Base-by-base conservation (phyloP, 2,797 vertebrate species). In the Amblyraja radiata region DNA sequence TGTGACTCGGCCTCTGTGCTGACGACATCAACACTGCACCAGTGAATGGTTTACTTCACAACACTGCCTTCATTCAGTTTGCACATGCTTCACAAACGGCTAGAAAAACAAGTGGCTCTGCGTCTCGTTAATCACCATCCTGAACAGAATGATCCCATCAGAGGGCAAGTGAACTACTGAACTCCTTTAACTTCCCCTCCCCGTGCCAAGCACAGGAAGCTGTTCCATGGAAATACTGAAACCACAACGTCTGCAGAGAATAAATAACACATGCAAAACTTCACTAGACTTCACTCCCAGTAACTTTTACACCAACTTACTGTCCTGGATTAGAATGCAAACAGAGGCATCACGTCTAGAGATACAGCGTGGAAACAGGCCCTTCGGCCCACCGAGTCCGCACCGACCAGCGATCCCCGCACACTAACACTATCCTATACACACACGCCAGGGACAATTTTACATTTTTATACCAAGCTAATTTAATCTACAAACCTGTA, bases 201-300 rank as follows among this genome's bases (percentile, higher is more conserved):
- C 95, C 94, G 94, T 93, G 94, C 94, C 94, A 95, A 93, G 94
- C 95, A 93, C 95, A 94, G 94, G 95, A 95, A 95, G 94, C 94
- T 95, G 96, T 96, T 95, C 93, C 94, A 93, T 93, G 94, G 94
- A 95, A 97, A 95, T 95, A 95, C 93, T 94, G 94, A 96, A 96
- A 96, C 94, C 95, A 95, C 96, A 93, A 94, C 94, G 94, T 84
- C 93, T 93, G 93, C 94, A 93, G 54, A 32, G 93, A 92, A 95
- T 96, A 96, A 97, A 96, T 95, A 96, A 96, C 94, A 96, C 93
- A 95, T 0, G 21, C 94, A 94, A 95, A 93, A 94, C 93, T 32
- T 32, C 32, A 32, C 93, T 95, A 96, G 96, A 96, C 96, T 95
- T 96, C 94, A 96, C 94, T 6, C 46, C 46, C 94, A 96, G 95